Evolutionary conservation across 2,113 vertebrate species (phyloP).

Genomic region (Microtus ochrogaster): DNA sequence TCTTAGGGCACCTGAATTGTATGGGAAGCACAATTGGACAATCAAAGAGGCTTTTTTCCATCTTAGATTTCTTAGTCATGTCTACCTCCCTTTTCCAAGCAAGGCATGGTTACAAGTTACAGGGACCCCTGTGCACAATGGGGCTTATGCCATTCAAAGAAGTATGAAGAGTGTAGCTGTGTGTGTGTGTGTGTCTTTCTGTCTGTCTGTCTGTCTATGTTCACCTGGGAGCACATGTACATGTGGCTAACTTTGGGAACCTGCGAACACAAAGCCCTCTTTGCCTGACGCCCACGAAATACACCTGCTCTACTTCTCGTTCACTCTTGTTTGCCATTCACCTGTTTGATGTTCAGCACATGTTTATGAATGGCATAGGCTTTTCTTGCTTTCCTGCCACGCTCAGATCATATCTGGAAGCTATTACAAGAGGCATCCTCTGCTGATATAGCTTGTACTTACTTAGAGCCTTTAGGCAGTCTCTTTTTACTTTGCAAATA

Average conservation of each 20-base stretch:
- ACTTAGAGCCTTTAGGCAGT: neutral
- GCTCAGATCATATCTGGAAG: neutral
- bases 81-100: neutral
- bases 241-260: neutral
- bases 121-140: neutral
- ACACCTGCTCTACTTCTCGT: neutral
- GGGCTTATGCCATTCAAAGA: too few species aligned
- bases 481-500: neutral
- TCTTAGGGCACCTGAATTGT: neutral
- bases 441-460: neutral
- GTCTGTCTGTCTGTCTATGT: neutral
- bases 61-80: neutral
- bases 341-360: neutral
- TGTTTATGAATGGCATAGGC: neutral
- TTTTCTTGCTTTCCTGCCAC: constrained; percentile 13
- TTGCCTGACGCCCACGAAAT: neutral
- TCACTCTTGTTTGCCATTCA: neutral
- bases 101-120: neutral
- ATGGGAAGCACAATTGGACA: neutral
- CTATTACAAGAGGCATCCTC: neutral
- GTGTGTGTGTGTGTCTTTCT: neutral
- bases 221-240: neutral
- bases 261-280: neutral
- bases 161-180: too few species aligned
- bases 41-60: neutral